These are phyloP conservation scores for Conus ventricosus DNA, from an alignment of 1,140 invertebrate genomes.

Conservation along the genomic window DNA sequence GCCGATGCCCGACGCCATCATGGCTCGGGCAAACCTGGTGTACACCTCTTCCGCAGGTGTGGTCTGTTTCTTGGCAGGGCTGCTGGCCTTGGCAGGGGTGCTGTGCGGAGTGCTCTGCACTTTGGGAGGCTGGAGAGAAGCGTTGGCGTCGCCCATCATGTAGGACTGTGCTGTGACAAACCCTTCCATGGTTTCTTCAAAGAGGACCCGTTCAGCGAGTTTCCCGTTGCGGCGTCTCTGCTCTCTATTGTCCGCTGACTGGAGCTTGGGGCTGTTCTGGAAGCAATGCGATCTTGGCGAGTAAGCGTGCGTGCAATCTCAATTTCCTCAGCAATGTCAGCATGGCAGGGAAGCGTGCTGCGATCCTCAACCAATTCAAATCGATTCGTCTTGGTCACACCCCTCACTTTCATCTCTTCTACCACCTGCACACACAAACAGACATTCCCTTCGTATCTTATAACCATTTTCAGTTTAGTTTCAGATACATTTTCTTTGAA, in stretches of 20 bases:
- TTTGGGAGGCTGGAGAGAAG: background rate
- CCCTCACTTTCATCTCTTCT: slow-evolving; percentile 24
- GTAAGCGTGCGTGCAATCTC: background rate
- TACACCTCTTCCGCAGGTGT: slow-evolving; percentile 13
- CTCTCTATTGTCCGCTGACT: background rate
- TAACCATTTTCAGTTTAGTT: too few species aligned
- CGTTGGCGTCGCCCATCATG: background rate
- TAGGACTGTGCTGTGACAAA: slow-evolving; percentile 32
- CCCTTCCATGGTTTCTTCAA: slow-evolving; percentile 25
- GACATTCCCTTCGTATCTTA: too few species aligned
- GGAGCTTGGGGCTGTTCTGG: background rate
- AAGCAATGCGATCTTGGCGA: background rate
- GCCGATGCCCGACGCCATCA: slow-evolving; percentile 23
- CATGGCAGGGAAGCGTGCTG: slow-evolving; percentile 19
- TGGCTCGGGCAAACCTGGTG: slow-evolving; percentile 23
- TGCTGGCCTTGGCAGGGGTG: background rate
- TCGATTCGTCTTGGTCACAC: background rate
- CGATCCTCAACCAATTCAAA: slow-evolving; percentile 29
- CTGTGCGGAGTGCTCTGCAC: background rate
- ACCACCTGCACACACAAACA: slow-evolving; percentile 2
- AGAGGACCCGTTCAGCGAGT: slow-evolving; percentile 27
- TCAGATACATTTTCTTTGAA: too few species aligned
- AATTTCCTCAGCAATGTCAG: slow-evolving; percentile 20
- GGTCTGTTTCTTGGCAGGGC: background rate
- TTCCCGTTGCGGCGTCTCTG: slow-evolving; percentile 2